Conservation (phyloP, 2,797 vertebrate genomes). For the Poeciliopsis paucimaculata region DNA sequence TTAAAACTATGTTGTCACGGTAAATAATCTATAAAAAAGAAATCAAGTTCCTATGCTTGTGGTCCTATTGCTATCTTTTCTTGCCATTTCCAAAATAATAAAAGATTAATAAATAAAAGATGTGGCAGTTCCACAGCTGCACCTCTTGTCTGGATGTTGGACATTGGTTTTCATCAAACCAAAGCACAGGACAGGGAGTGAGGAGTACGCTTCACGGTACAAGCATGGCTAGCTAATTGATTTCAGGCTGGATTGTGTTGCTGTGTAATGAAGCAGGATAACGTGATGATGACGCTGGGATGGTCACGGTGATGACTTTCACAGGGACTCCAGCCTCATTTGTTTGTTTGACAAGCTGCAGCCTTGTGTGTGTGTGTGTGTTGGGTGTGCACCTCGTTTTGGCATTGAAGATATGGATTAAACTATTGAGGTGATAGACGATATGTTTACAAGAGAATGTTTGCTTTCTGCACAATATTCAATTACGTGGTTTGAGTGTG, state of each 20-base stretch:
- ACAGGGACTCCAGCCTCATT: slow-evolving; percentile 74
- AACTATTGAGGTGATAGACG: slow-evolving; percentile 73
- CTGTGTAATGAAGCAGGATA: slow-evolving; percentile 80
- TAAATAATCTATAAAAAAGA: too few relatives aligned
- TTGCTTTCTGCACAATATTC: slow-evolving; percentile 74
- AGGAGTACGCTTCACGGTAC: slow-evolving; percentile 66
- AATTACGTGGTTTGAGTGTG: slow-evolving; percentile 67
- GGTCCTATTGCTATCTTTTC: background rate
- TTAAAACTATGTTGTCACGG: too few relatives aligned
- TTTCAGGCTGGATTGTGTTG: slow-evolving; percentile 79
- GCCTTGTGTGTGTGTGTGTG: slow-evolving; percentile 51
- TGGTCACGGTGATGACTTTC: slow-evolving; percentile 80
- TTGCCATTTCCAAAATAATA: background rate
- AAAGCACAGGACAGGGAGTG: slow-evolving; percentile 68
- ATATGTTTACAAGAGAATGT: slow-evolving; percentile 76
- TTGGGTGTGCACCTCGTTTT: slow-evolving; percentile 50
- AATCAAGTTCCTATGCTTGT: too few relatives aligned
- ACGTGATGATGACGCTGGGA: slow-evolving; percentile 79
- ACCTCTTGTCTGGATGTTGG: slow-evolving; percentile 47
- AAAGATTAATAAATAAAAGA: slow-evolving; percentile 7
- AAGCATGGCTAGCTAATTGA: slow-evolving; percentile 74
- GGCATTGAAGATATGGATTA: slow-evolving; percentile 69
- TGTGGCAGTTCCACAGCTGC: slow-evolving; percentile 34
- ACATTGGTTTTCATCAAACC: slow-evolving; percentile 67
- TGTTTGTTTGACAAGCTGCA: slow-evolving; percentile 73